phyloP scores from a whole-genome alignment of 2,113 vertebrate genomes.

The Podarcis muralis region DNA sequence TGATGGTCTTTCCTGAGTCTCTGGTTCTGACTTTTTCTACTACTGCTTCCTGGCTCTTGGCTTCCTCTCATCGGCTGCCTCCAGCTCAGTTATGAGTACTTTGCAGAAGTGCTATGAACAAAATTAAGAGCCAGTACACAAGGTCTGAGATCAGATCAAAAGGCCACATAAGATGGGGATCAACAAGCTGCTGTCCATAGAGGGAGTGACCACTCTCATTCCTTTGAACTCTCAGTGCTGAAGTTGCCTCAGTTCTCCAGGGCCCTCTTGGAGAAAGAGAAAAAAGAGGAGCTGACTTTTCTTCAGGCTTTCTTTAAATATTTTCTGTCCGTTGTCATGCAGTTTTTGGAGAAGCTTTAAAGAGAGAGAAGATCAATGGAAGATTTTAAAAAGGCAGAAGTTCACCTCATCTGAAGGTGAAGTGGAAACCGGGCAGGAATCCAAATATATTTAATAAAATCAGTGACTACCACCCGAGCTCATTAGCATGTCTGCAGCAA shows the following conservation, averaged over 20 bases:
- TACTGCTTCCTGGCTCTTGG: not conserved
- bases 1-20: not conserved
- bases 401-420: conserved; percentile 74
- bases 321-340: conserved; percentile 57
- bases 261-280: conserved; percentile 21
- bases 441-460: conserved; percentile 75
- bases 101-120: not conserved
- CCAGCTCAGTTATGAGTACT: not conserved
- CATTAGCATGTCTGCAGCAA: conserved; percentile 47
- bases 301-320: conserved; percentile 43
- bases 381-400: conserved; percentile 61
- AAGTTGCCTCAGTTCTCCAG: conserved; percentile 47
- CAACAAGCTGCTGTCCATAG: not conserved
- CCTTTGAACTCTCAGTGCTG: conserved; percentile 35
- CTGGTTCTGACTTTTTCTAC: not conserved
- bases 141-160: not conserved
- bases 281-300: conserved; percentile 43
- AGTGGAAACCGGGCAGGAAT: conserved; percentile 71
- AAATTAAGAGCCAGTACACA: not conserved
- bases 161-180: not conserved
- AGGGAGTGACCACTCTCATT: conserved; percentile 42
- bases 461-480: conserved; percentile 67
- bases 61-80: not conserved
- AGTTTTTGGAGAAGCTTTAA: conserved; percentile 66
- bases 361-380: conserved; percentile 67